Conservation (phyloP, 2,888 invertebrate genomes). For the Psylliodes chrysocephalus region DNA sequence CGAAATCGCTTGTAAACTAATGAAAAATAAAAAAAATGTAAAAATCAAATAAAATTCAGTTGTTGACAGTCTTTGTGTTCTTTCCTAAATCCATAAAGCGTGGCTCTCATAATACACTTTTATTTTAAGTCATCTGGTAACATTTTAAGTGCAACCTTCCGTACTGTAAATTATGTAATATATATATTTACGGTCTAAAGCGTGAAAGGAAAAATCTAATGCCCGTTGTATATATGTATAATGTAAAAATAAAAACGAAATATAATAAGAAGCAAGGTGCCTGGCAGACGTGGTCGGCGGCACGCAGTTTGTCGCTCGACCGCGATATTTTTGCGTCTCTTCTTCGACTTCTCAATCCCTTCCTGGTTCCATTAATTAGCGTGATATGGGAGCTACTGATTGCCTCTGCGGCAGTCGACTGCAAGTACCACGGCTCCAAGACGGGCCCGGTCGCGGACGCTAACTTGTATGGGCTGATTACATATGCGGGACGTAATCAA, state of each 20-base stretch:
- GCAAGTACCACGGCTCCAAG: neutral
- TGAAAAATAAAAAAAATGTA: too few species aligned
- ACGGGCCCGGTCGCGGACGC: neutral
- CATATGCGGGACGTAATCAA: neutral
- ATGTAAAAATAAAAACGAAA: neutral
- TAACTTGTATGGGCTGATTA: neutral
- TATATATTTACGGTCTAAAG: neutral
- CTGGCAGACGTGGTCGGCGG: slow-evolving; percentile 21
- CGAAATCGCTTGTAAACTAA: too few species aligned
- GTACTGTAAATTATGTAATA: neutral
- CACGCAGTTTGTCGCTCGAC: slow-evolving; percentile 31
- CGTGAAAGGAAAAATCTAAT: neutral
- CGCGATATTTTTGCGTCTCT: slow-evolving; percentile 22
- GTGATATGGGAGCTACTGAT: slow-evolving; percentile 11
- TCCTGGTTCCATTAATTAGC: slow-evolving; percentile 20
- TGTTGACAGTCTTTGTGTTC: too few species aligned
- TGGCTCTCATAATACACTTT: too few species aligned
- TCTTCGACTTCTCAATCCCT: neutral
- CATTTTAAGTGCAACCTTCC: too few species aligned
- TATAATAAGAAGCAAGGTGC: slow-evolving; percentile 24
- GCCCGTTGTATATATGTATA: neutral
- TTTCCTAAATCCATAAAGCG: too few species aligned
- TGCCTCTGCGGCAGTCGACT: neutral
- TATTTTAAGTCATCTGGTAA: too few species aligned
- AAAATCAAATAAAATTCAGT: too few species aligned